Percentiles rank a stretch among this genome's conserved stretches.
phyloP scores from a whole-genome alignment of 2,797 vertebrate species.

The Malurus splendens region DNA sequence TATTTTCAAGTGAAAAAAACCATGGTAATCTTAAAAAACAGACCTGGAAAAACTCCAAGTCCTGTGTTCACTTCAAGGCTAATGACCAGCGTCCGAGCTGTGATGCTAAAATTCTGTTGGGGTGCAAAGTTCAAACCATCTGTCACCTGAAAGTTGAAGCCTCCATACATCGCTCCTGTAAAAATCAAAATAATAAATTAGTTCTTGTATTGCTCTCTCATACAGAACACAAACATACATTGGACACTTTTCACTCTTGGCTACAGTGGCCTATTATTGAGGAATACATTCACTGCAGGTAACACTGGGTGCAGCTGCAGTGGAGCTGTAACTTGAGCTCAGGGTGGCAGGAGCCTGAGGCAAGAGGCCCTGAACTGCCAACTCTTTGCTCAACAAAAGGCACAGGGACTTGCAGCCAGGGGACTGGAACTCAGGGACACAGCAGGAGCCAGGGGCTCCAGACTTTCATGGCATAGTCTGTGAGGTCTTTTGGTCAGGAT shows the following conservation, averaged over 20 bases:
- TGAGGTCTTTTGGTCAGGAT: neutral
- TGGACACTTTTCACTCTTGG: neutral
- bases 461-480: fast-evolving
- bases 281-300: neutral
- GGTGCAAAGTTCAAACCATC: constrained; percentile 88
- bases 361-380: neutral
- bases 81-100: constrained; percentile 75
- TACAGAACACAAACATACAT: neutral
- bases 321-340: neutral
- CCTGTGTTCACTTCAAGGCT: constrained; percentile 79
- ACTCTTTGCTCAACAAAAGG: neutral
- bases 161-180: constrained; percentile 84
- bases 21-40: neutral
- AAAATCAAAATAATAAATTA: neutral
- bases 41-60: constrained; percentile 86
- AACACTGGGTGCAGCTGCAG: neutral
- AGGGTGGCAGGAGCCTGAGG: neutral
- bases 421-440: neutral
- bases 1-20: neutral
- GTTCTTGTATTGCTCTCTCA: neutral
- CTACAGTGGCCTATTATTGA: neutral
- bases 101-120: constrained; percentile 87
- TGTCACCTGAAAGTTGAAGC: constrained; percentile 90
- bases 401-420: fast-evolving
- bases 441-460: fast-evolving